phyloP scores from a whole-genome alignment of 2,888 invertebrate species.

The Luffia ferchaultella region DNA sequence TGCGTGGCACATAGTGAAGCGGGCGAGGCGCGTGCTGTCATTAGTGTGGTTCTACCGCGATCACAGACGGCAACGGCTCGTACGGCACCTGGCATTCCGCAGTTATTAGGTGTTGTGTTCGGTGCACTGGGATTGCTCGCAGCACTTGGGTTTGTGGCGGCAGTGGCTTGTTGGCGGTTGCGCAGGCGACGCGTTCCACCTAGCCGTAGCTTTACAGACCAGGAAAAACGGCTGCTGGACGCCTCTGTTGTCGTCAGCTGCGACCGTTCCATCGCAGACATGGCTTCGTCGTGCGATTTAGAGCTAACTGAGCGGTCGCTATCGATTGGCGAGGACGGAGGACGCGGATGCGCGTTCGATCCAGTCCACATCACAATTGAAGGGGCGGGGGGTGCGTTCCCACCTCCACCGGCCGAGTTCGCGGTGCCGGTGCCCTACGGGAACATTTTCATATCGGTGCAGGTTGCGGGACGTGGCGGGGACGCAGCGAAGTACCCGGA shows the following conservation, averaged over 20 bases:
- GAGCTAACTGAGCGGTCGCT: conserved; percentile 53
- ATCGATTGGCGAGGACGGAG: conserved; percentile 44
- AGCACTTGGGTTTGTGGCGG: conserved; percentile 67
- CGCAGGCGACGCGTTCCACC: conserved; percentile 75
- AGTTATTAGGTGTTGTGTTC: conserved; percentile 76
- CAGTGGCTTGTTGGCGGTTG: conserved; percentile 68
- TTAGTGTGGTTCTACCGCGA: conserved; percentile 56
- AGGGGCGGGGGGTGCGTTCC: conserved; percentile 37
- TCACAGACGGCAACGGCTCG: conserved; percentile 81
- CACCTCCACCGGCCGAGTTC: conserved; percentile 61
- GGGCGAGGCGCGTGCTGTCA: conserved; percentile 69
- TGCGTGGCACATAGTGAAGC: conserved; percentile 79
- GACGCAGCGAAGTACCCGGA: conserved; percentile 74
- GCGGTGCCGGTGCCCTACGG: conserved; percentile 68
- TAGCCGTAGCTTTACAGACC: conserved; percentile 81
- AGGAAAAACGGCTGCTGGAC: conserved; percentile 86
- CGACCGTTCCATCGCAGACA: conserved; percentile 72
- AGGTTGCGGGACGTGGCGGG: conserved; percentile 66
- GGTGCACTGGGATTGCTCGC: conserved; percentile 76
- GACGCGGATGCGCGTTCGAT: conserved; percentile 59
- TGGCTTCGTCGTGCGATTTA: conserved; percentile 63
- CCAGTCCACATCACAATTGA: conserved; percentile 72
- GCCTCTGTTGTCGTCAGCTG: conserved; percentile 74
- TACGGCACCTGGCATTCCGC: conserved; percentile 76
- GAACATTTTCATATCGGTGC: conserved; percentile 88